A percentile compares a stretch with the other conserved stretches of the same genome.
Conservation (phyloP, 2,113 vertebrate genomes). For the Malurus melanocephalus region DNA sequence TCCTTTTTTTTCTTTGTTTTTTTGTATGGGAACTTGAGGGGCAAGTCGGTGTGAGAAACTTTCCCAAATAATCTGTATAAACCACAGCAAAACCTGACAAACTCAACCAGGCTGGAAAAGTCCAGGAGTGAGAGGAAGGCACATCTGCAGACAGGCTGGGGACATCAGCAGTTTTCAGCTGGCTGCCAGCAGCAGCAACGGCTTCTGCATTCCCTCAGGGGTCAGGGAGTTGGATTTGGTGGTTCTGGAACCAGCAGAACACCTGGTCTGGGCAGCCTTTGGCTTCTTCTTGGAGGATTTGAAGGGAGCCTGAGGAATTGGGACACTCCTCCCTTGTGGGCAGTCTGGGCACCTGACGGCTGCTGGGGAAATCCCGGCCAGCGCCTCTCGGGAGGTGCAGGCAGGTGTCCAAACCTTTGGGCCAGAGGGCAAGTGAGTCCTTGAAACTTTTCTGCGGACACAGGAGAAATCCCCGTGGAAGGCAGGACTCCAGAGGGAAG, state of each 20-base stretch:
- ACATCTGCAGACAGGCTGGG: conserved; percentile 50
- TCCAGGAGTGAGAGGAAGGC: background rate
- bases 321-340: background rate
- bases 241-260: background rate
- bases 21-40: conserved; percentile 11
- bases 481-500: background rate
- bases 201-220: conserved; percentile 16
- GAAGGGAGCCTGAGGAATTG: background rate
- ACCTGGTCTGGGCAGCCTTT: conserved; percentile 16
- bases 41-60: conserved; percentile 54
- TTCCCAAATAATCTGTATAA: conserved; percentile 44
- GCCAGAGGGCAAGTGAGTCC: conserved; percentile 31
- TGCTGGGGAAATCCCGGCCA: conserved; percentile 43
- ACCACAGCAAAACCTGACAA: conserved; percentile 49
- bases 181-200: background rate
- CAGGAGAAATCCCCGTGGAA: background rate
- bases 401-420: conserved; percentile 25
- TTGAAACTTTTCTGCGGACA: background rate
- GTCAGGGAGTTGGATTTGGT: background rate
- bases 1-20: background rate
- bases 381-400: background rate
- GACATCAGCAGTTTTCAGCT: conserved; percentile 37
- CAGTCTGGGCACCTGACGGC: conserved; percentile 30
- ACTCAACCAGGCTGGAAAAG: conserved; percentile 47
- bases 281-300: background rate